Conservation (phyloP, 2,113 vertebrate species). For the Aythya baeri region DNA sequence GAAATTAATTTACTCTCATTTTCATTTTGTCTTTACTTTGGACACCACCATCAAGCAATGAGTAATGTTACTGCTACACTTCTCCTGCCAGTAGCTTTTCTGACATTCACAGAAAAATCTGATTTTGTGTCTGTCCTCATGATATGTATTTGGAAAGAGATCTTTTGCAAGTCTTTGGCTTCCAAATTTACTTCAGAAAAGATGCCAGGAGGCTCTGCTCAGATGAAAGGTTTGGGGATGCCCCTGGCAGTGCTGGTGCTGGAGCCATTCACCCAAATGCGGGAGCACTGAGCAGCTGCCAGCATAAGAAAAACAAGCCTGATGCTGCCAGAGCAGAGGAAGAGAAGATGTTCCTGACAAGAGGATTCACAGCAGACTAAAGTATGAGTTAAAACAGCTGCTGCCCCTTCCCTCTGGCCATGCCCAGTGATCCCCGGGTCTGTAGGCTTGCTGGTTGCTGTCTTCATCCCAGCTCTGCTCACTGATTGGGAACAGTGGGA, state of each 20-base stretch:
- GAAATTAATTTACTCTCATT: neutral
- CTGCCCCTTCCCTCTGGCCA: rapidly evolving
- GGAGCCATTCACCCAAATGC: neutral
- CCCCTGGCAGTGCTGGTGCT: rapidly evolving
- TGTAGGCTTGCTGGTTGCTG: rapidly evolving
- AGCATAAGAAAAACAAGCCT: rapidly evolving
- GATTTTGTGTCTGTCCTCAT: neutral
- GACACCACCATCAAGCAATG: rapidly evolving
- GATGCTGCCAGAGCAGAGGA: neutral
- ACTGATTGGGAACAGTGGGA: neutral
- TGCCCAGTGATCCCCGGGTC: rapidly evolving
- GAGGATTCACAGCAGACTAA: neutral
- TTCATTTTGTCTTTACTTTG: neutral
- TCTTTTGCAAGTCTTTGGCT: neutral
- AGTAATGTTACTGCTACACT: neutral
- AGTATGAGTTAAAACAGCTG: neutral
- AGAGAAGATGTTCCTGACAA: neutral
- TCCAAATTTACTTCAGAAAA: neutral
- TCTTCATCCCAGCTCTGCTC: neutral
- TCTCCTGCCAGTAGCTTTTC: neutral
- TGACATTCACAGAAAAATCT: neutral
- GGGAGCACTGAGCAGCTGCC: neutral
- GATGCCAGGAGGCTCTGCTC: neutral
- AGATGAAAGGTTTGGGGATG: neutral
- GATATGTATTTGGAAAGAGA: neutral